These are phyloP conservation scores for Lepidurus couesii DNA, from an alignment of 1,140 invertebrate species.

Conservation along the genomic window DNA sequence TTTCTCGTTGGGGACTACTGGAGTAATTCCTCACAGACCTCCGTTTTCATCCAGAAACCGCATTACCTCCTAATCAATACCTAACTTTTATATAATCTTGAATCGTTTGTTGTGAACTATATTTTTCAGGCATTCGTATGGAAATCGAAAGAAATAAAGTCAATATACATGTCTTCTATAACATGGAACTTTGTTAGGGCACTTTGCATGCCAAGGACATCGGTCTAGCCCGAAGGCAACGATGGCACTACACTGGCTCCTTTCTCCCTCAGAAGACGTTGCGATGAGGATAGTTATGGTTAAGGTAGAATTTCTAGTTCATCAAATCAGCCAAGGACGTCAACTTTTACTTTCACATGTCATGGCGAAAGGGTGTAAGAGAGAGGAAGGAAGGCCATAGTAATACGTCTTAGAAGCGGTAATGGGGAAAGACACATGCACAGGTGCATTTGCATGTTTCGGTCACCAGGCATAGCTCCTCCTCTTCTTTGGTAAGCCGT, in stretches of 20 bases:
- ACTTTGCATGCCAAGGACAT: neutral
- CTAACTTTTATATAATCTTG: neutral
- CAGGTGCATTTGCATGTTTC: neutral
- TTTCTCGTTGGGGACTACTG: neutral
- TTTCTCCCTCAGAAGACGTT: neutral
- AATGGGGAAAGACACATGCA: neutral
- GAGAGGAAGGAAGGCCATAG: neutral
- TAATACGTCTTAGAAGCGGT: neutral
- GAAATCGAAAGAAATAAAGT: neutral
- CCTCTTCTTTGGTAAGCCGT: neutral
- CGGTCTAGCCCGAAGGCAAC: neutral
- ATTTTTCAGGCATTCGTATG: neutral
- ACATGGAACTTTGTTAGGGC: neutral
- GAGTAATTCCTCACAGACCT: neutral
- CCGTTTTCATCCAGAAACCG: neutral
- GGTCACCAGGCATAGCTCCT: neutral
- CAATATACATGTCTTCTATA: neutral
- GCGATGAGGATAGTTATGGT: neutral
- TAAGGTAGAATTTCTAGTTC: neutral
- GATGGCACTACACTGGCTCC: neutral
- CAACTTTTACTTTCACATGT: slow-evolving; percentile 3
- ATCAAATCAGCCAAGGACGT: neutral
- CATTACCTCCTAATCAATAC: neutral
- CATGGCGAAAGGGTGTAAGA: neutral
- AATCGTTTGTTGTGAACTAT: neutral